Conservation (phyloP, 2,113 vertebrate genomes). For the Cettia cetti region DNA sequence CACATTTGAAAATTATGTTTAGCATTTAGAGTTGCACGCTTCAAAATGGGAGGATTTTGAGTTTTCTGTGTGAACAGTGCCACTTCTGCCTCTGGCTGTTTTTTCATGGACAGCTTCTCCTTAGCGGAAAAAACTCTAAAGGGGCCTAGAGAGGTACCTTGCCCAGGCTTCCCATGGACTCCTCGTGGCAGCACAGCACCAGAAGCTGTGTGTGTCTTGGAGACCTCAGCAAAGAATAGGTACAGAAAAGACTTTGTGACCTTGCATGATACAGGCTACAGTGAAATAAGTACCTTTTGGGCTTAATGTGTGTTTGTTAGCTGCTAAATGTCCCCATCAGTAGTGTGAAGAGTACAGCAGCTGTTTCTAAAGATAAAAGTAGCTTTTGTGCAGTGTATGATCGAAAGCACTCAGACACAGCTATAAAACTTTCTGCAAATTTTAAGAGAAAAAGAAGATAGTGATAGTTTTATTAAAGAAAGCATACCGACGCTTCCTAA, state of each 20-base stretch:
- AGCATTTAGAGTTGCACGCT: not conserved
- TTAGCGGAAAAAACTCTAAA: not conserved
- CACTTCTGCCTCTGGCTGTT: not conserved
- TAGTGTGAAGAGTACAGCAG: not conserved
- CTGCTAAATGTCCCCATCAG: not conserved
- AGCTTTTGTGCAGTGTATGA: not conserved
- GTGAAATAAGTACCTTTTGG: not conserved
- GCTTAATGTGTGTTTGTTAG: not conserved
- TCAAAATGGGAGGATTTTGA: not conserved
- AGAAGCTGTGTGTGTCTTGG: not conserved
- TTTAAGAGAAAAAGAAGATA: not conserved
- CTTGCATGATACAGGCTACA: not conserved
- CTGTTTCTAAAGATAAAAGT: not conserved
- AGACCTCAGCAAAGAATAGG: not conserved
- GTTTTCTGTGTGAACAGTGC: not conserved
- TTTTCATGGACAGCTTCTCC: not conserved
- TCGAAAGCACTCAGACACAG: not conserved
- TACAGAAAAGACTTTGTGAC: not conserved
- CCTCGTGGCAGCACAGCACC: not conserved
- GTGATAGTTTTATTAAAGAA: not conserved
- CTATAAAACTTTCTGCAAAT: not conserved
- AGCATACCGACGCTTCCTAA: not conserved
- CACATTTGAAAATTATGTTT: not conserved
- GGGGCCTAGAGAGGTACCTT: not conserved
- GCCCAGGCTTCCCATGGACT: not conserved